phyloP scores from a whole-genome alignment of 35 echinoderm and acorn worm genomes.

The Eucidaris tribuloides region DNA sequence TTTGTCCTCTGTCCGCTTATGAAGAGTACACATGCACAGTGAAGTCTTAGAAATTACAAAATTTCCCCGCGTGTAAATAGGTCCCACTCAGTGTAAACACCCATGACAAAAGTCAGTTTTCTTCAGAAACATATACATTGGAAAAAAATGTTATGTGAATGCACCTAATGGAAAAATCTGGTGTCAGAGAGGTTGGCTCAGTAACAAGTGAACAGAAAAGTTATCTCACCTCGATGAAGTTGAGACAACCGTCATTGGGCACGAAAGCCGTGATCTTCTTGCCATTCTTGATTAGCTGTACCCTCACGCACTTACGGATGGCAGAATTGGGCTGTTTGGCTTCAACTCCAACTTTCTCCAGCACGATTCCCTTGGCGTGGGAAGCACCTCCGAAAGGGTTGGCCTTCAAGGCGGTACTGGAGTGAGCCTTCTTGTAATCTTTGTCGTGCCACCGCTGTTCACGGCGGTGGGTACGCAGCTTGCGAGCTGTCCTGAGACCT shows the following conservation, averaged over 20 bases:
- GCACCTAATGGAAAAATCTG: too few species aligned
- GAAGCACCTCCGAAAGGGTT: conserved; percentile 97
- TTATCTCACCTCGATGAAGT: conserved; percentile 97
- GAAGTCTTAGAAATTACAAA: too few species aligned
- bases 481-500: conserved; percentile 96
- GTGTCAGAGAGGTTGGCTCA: too few species aligned
- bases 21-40: too few species aligned
- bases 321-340: conserved; percentile 49
- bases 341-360: conserved; percentile 94
- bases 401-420: conserved; percentile 91
- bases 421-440: conserved; percentile 98
- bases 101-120: too few species aligned
- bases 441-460: conserved; percentile 99
- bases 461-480: conserved; percentile 88
- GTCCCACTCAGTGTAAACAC: too few species aligned
- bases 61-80: too few species aligned
- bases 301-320: conserved; percentile 97
- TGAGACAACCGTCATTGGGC: conserved; percentile 94
- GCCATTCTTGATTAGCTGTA: conserved; percentile 99
- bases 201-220: too few species aligned
- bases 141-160: too few species aligned
- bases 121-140: too few species aligned
- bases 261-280: conserved; percentile 99
- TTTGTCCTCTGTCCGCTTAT: too few species aligned
- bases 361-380: conserved; percentile 97